A percentile compares a stretch with the other conserved stretches of the same genome.
Evolutionary conservation across 1,140 invertebrate species (phyloP).

Genomic region (Anagrus nilaparvatae): DNA sequence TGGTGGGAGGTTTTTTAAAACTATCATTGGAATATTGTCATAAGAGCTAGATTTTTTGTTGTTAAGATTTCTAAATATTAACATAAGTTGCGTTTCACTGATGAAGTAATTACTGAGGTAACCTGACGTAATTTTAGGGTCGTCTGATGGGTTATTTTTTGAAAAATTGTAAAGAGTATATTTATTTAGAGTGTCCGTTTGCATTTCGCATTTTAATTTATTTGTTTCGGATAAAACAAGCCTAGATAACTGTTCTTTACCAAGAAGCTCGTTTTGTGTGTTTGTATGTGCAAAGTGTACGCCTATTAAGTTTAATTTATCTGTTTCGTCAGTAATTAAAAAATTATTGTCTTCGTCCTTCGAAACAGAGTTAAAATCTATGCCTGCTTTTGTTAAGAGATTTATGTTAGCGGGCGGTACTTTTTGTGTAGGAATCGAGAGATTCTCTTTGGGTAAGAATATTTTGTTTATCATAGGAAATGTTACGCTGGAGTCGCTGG

Average conservation of each 20-base stretch:
- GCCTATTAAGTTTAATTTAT: too few relatives aligned
- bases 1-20: constrained; percentile 10
- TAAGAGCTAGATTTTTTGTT: constrained; percentile 15
- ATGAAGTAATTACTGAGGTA: not conserved
- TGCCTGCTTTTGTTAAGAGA: too few relatives aligned
- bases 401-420: too few relatives aligned
- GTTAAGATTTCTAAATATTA: constrained; percentile 14
- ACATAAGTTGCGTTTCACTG: not conserved
- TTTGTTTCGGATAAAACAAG: too few relatives aligned
- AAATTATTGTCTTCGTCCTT: too few relatives aligned
- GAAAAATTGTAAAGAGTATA: not conserved
- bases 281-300: too few relatives aligned
- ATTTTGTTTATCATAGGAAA: not conserved
- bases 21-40: constrained; percentile 13
- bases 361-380: too few relatives aligned
- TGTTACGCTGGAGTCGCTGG: not conserved
- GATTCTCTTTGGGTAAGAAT: too few relatives aligned
- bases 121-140: not conserved
- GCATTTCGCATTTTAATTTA: constrained; percentile 1
- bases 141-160: constrained; percentile 16
- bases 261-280: too few relatives aligned
- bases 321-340: too few relatives aligned
- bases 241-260: too few relatives aligned
- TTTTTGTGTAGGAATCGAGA: too few relatives aligned
- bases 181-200: constrained; percentile 1